A percentile compares a stretch with the other conserved stretches of the same genome.
These are phyloP conservation scores for Eupithecia insigniata DNA, from an alignment of 2,888 invertebrate species.

Conservation along the genomic window DNA sequence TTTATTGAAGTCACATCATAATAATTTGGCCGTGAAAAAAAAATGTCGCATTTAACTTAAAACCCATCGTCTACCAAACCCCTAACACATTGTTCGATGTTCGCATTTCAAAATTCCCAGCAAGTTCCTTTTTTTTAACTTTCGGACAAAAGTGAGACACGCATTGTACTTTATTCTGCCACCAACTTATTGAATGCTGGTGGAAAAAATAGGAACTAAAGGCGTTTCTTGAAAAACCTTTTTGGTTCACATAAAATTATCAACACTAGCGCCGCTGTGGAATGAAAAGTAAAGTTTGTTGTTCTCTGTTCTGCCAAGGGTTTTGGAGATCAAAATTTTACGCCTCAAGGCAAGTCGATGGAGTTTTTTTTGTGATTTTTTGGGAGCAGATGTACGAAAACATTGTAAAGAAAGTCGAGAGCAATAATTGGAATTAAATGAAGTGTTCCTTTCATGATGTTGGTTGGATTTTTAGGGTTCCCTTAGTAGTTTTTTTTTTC, in stretches of 20 bases:
- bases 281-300: background rate
- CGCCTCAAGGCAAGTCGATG: conserved; percentile 56
- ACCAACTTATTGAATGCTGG: conserved; percentile 2
- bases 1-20: background rate
- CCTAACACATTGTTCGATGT: conserved; percentile 13
- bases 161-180: conserved; percentile 29
- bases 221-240: background rate
- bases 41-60: background rate
- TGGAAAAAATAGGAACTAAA: background rate
- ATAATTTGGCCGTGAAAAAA: background rate
- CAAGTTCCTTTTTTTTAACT: conserved; percentile 25
- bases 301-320: conserved; percentile 21
- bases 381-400: conserved; percentile 69
- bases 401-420: conserved; percentile 69
- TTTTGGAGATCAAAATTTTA: conserved; percentile 67
- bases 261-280: background rate
- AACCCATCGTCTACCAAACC: conserved; percentile 10
- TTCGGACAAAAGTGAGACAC: conserved; percentile 34
- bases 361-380: conserved; percentile 36
- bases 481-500: conserved; percentile 4
- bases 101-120: conserved; percentile 27
- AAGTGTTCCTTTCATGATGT: conserved; percentile 61
- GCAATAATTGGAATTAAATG: conserved; percentile 77
- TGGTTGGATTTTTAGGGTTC: conserved; percentile 48
- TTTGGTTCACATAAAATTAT: background rate